Conservation (phyloP, 1,140 invertebrate species). For the Tetramorium alpestre region DNA sequence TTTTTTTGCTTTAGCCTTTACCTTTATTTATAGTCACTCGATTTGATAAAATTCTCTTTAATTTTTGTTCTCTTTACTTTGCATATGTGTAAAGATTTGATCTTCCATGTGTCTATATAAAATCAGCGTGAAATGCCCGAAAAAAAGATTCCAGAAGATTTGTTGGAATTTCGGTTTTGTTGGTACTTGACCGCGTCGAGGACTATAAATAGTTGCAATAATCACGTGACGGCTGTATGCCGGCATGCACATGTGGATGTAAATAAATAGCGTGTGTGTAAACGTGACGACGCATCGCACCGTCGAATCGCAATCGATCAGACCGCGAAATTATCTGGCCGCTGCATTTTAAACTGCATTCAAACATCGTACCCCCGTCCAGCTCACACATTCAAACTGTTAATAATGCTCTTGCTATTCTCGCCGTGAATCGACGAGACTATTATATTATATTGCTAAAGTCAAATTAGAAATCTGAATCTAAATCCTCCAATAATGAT, state of each 20-base stretch:
- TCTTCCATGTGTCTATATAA: not conserved
- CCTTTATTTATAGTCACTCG: not conserved
- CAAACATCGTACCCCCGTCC: not conserved
- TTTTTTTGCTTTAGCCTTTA: not conserved
- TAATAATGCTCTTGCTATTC: constrained; percentile 1
- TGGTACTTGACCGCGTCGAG: constrained; percentile 34
- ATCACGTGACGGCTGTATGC: constrained; percentile 43
- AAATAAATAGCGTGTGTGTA: constrained; percentile 45
- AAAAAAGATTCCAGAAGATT: constrained; percentile 9
- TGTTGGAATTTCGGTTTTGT: constrained; percentile 30
- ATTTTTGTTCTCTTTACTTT: not conserved
- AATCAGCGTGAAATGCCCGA: not conserved
- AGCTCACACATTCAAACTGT: not conserved
- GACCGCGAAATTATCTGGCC: constrained; percentile 11
- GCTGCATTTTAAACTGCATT: constrained; percentile 11
- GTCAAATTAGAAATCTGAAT: not conserved
- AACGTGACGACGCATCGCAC: constrained; percentile 28
- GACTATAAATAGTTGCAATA: constrained; percentile 56
- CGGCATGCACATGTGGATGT: constrained; percentile 35
- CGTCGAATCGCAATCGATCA: constrained; percentile 28
- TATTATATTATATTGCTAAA: constrained; percentile 2
- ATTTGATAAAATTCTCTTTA: not conserved
- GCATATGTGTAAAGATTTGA: not conserved
- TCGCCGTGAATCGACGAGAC: not conserved
- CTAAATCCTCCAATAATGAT: not conserved